A percentile compares a stretch with the other conserved stretches of the same genome.
Conservation (phyloP, 2,888 invertebrate genomes). For the Aspidiotus destructor region DNA sequence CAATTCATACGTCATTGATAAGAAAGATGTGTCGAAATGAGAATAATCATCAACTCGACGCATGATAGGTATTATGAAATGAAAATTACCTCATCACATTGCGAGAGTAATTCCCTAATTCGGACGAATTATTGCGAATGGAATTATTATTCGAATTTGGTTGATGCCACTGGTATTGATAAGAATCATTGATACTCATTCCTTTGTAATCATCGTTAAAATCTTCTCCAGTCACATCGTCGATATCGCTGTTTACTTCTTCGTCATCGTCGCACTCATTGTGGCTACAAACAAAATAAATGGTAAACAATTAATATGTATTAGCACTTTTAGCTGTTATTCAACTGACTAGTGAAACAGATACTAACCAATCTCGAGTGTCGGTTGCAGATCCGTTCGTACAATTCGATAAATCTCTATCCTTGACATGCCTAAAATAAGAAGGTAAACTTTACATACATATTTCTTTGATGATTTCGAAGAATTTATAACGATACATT, state of each 20-base stretch:
- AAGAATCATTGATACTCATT: slow-evolving; percentile 17
- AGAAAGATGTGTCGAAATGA: background rate
- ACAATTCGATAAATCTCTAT: slow-evolving; percentile 12
- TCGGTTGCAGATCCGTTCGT: slow-evolving; percentile 18
- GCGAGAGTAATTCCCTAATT: slow-evolving; percentile 22
- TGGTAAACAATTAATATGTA: background rate
- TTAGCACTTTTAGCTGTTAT: background rate
- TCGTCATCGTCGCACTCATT: slow-evolving; percentile 25
- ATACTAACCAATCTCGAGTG: slow-evolving; percentile 16
- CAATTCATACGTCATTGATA: background rate
- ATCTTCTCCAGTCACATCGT: slow-evolving; percentile 23
- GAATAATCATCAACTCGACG: background rate
- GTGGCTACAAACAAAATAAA: slow-evolving; percentile 9
- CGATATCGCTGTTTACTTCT: slow-evolving; percentile 22
- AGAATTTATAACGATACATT: too few species aligned
- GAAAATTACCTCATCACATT: slow-evolving; percentile 21
- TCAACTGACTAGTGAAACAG: background rate
- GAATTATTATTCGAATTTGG: slow-evolving; percentile 14
- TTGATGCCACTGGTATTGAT: slow-evolving; percentile 26
- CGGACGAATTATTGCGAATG: slow-evolving; percentile 23
- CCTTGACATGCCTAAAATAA: slow-evolving; percentile 1
- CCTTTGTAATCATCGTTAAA: slow-evolving; percentile 25
- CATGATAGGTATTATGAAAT: background rate
- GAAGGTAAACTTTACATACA: background rate
- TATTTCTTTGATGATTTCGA: too few species aligned